Evolutionary conservation across 2,888 invertebrate genomes (phyloP), one percentile per base, ranked within the genome.

Genomic region (Nemoura dubitans): DNA sequence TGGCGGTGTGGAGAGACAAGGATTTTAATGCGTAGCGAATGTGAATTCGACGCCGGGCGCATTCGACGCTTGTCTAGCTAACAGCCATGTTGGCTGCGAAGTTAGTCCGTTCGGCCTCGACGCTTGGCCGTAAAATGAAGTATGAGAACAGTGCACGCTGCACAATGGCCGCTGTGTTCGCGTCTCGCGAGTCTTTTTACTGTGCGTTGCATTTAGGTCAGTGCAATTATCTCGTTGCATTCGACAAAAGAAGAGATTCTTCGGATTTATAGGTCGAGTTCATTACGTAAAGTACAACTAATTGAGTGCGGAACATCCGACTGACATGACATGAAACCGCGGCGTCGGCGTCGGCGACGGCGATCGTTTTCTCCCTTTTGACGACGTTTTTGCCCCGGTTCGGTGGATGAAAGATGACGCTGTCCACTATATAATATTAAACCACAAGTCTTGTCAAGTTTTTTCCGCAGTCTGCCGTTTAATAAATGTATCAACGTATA

Each of bases 341-440:
- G 59, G 21, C 59, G 59, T 16, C 59, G 21, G 59, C 59, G 59
- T 7, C 59, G 59, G 10, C 10, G 59, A 21, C 21, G 59, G 10
- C 59, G 59, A 21, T 21, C 59, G 59, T 59, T 1, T 59, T 59
- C 59, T 59, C 59, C 59, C 14, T 59, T 36, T 21, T 21, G 21
- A 59, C 1, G 59, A 59, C 59, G 59, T 21, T 59, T 59, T 59
- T 59, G 14, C 59, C 59, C 21, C 59, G 10, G 1, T 21, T 59
- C 59, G 2, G 59, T 2, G 59, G 59, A 59, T 59, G 59, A 59
- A 59, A 59, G 59, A 59, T 59, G 10, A 59, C 59, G 16, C 14
- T 59, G 59, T 59, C 59, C 59, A 59, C 59, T 59, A 59, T 59
- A 59, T 59, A 59, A 59, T 59, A 59, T 59, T 59, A 59, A 59